A percentile compares a stretch with the other conserved stretches of the same genome.
Conservation (phyloP, 1,140 invertebrate genomes). For the Brachionus manjavacas region DNA sequence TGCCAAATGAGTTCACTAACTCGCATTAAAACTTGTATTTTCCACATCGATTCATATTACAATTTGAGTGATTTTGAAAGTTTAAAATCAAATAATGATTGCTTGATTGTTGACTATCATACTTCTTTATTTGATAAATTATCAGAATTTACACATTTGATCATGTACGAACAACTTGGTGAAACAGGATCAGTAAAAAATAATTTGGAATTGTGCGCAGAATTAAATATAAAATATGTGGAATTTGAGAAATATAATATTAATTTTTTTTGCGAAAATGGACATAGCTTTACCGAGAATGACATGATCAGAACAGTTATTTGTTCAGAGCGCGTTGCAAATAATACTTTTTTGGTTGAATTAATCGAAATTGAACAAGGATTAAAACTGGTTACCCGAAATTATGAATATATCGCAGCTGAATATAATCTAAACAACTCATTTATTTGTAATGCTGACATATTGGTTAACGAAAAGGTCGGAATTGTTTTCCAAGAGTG, state of each 20-base stretch:
- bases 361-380: background rate
- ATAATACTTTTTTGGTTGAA: background rate
- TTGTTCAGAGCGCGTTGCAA: background rate
- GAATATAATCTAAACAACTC: background rate
- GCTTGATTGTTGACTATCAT: background rate
- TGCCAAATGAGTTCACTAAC: background rate
- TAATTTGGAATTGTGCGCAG: background rate
- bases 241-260: slow-evolving; percentile 10
- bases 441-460: slow-evolving; percentile 10
- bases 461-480: background rate
- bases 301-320: background rate
- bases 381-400: background rate
- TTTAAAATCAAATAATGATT: background rate
- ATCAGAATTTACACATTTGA: background rate
- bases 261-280: background rate
- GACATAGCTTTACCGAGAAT: background rate
- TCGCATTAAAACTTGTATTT: background rate
- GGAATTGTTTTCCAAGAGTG: background rate
- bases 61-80: background rate
- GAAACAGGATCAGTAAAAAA: background rate
- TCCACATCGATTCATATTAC: background rate
- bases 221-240: background rate
- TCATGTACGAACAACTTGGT: background rate
- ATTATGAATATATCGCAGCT: background rate
- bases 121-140: background rate